Evolutionary conservation across 2,888 invertebrate species (phyloP).

Genomic region (Prosopocoilus inquinatus): DNA sequence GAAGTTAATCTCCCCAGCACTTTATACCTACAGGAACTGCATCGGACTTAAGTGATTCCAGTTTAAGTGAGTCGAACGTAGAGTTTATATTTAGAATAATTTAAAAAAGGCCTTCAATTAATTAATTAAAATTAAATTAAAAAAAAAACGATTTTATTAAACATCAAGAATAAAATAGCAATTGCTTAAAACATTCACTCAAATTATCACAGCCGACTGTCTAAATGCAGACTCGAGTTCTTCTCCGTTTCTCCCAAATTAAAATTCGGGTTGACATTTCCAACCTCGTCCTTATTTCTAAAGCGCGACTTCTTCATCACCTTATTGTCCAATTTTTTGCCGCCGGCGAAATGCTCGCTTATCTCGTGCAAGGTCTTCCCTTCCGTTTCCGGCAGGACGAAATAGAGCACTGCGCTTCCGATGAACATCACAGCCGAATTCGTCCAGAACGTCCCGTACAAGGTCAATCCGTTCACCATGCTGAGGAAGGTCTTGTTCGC

Average conservation of each 20-base stretch:
- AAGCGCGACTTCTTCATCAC: constrained; percentile 43
- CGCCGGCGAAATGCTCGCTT: constrained; percentile 66
- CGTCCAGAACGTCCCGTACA: constrained; percentile 72
- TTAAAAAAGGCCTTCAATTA: too few species aligned
- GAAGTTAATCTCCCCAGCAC: too few species aligned
- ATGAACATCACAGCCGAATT: constrained; percentile 63
- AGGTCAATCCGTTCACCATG: constrained; percentile 61
- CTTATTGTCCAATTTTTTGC: constrained; percentile 53
- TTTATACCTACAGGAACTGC: too few species aligned
- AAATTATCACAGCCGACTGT: too few species aligned
- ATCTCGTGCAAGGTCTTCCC: constrained; percentile 72
- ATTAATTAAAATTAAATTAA: too few species aligned
- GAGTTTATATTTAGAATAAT: too few species aligned
- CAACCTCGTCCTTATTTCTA: constrained; percentile 13
- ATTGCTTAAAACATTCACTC: too few species aligned
- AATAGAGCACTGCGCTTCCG: constrained; percentile 66
- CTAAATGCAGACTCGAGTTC: not conserved
- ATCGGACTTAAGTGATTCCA: too few species aligned
- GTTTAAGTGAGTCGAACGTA: too few species aligned
- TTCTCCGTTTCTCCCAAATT: not conserved
- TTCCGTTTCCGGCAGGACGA: constrained; percentile 78
- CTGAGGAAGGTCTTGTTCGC: constrained; percentile 72
- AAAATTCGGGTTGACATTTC: constrained; percentile 3
- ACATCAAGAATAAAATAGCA: too few species aligned
- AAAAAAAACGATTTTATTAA: too few species aligned